Conservation (phyloP, 2,113 vertebrate genomes). For the Podarcis cretensis region DNA sequence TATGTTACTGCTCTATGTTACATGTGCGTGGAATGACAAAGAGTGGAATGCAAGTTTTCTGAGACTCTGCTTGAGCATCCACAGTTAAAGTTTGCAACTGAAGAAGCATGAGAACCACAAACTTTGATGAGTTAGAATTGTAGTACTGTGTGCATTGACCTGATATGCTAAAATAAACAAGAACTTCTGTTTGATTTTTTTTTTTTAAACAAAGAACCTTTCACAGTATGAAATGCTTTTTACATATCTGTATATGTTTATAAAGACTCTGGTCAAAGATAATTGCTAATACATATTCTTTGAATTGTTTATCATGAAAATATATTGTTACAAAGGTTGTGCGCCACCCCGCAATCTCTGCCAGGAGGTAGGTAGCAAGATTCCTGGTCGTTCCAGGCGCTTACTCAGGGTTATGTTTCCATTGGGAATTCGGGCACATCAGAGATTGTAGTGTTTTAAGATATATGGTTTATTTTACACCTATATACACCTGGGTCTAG, state of each 20-base stretch:
- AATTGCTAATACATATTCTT: background rate
- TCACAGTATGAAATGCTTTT: background rate
- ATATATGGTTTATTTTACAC: too few species aligned
- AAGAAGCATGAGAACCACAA: background rate
- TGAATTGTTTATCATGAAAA: background rate
- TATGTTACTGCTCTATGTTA: background rate
- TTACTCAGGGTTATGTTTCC: too few species aligned
- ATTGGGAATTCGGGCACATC: too few species aligned
- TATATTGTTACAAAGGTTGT: too few species aligned
- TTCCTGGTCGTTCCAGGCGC: too few species aligned
- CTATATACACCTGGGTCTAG: too few species aligned
- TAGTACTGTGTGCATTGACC: background rate
- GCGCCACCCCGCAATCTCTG: too few species aligned
- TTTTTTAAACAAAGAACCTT: background rate
- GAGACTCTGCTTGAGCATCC: background rate
- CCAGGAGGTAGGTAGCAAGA: too few species aligned
- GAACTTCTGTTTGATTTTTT: background rate
- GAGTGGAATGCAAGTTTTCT: background rate
- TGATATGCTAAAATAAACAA: background rate
- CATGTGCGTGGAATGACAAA: background rate
- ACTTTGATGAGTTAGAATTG: background rate
- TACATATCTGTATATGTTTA: background rate
- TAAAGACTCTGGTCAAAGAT: background rate
- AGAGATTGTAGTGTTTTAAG: too few species aligned
- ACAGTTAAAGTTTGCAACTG: background rate